Base-by-base conservation (phyloP, 2,888 invertebrate species). In the Electrophaes corylata region DNA sequence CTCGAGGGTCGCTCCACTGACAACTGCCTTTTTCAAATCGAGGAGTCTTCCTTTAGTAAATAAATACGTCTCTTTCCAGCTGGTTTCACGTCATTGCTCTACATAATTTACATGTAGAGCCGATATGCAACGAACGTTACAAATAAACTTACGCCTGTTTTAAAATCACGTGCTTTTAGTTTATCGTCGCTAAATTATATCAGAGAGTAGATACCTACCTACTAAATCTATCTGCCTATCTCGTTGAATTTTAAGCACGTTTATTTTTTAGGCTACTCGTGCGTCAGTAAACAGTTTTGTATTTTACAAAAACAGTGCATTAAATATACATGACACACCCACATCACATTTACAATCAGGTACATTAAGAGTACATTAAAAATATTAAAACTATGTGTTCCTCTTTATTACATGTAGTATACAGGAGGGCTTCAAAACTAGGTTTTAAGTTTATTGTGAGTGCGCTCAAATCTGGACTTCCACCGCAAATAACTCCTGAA, bases 11-110 rank as follows among this genome's bases (percentile, higher is more conserved):
- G 63, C 65, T 75, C 68, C 56, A 61, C 69, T 65, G 64, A 69
- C 72, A 72, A 69, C 64, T 67, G 65, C 62, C 69, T 67, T 62
- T 69, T 68, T 73, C 69, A 55, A 70, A 67, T 63, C 44, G 43
- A 59, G 29, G 23, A 35, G 16, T 20, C 19, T 19, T 12, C 33
- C 18, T 37, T 31, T 43, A 26, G 23, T 23, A 35, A 20, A 20
- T 10, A 16, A 33, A 29, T 12, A 35, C 23, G 44, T 44, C 14
- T 52, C n/a, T 18, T 10, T n/a, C 26, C 12, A 26, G 44, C 14
- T 5, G 44, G 26, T 37, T 16, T 37, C 0, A 2, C 16, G 6
- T 16, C 16, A 37, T 37, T 14, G 8, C 16, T 37, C 37, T 16
- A 37, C 12, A 14, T 5, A 4, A 23, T 23, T 5, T 23, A 23